phyloP scores from a whole-genome alignment of 2,888 invertebrate species.

The Morpho helenor region DNA sequence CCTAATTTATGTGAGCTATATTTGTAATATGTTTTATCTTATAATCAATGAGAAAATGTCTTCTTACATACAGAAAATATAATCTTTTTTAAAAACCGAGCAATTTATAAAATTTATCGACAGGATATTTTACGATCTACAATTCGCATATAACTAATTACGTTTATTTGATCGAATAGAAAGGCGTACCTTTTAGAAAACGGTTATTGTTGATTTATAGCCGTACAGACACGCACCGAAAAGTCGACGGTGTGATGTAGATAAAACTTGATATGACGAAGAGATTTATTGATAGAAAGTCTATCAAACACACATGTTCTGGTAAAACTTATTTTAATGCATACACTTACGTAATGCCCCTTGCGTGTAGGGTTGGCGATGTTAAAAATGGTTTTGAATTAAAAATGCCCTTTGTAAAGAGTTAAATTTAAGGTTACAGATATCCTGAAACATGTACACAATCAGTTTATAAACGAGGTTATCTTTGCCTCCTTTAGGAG shows the following conservation, averaged over 20 bases:
- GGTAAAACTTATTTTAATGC: conserved; percentile 8
- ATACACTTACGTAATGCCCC: neutral
- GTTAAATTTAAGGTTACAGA: too few species aligned
- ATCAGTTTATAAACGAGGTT: too few species aligned
- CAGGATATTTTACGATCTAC: neutral
- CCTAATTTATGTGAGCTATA: too few species aligned
- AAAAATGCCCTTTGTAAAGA: too few species aligned
- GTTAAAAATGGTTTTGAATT: too few species aligned
- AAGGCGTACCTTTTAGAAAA: neutral
- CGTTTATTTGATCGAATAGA: neutral
- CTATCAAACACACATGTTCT: conserved; percentile 12
- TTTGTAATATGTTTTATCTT: too few species aligned
- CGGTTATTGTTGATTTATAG: neutral
- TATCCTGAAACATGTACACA: too few species aligned
- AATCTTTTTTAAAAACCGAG: neutral
- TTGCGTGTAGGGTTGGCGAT: conserved; percentile 1
- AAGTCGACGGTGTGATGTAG: neutral
- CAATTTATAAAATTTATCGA: neutral
- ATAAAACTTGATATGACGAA: conserved; percentile 2
- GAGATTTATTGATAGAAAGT: conserved; percentile 18
- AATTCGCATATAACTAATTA: neutral
- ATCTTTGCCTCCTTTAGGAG: too few species aligned
- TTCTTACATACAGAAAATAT: neutral
- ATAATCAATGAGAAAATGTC: too few species aligned
- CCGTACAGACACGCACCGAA: neutral